These are phyloP conservation scores for Smutsia gigantea DNA, from an alignment of 2,797 vertebrate species.

Conservation along the genomic window DNA sequence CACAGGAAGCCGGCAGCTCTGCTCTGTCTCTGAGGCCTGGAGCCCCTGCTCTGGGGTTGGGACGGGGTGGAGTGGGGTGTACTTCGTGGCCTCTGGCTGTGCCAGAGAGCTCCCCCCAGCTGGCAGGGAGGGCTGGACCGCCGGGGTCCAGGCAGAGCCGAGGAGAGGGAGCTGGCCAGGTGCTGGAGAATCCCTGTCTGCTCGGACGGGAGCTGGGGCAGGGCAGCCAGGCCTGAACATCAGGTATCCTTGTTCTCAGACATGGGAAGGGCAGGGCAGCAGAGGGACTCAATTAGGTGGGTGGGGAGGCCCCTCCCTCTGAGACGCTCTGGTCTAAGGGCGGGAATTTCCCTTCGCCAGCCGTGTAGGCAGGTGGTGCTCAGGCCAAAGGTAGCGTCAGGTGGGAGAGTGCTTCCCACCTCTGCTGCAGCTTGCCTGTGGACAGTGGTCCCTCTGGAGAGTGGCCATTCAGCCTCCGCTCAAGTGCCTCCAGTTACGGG, in stretches of 20 bases:
- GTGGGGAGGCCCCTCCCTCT: not conserved
- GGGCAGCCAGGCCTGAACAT: not conserved
- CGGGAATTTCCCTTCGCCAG: not conserved
- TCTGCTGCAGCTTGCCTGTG: accelerated
- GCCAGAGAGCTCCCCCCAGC: not conserved
- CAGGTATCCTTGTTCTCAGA: not conserved
- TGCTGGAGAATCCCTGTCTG: accelerated
- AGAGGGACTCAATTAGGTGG: too few relatives aligned
- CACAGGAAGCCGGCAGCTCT: not conserved
- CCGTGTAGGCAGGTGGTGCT: not conserved
- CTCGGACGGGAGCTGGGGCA: not conserved
- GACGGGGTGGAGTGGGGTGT: too few relatives aligned
- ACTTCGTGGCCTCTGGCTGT: not conserved
- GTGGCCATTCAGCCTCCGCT: not conserved
- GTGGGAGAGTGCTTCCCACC: not conserved
- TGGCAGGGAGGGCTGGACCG: not conserved
- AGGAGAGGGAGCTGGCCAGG: too few relatives aligned
- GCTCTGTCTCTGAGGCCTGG: not conserved
- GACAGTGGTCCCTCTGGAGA: not conserved
- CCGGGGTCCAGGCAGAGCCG: not conserved
- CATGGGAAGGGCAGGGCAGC: not conserved
- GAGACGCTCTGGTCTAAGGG: not conserved
- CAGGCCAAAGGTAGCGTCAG: too few relatives aligned
- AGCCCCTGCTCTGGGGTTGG: not conserved
- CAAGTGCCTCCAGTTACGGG: not conserved